phyloP scores from a whole-genome alignment of 2,888 invertebrate genomes.

The Plutella xylostella region DNA sequence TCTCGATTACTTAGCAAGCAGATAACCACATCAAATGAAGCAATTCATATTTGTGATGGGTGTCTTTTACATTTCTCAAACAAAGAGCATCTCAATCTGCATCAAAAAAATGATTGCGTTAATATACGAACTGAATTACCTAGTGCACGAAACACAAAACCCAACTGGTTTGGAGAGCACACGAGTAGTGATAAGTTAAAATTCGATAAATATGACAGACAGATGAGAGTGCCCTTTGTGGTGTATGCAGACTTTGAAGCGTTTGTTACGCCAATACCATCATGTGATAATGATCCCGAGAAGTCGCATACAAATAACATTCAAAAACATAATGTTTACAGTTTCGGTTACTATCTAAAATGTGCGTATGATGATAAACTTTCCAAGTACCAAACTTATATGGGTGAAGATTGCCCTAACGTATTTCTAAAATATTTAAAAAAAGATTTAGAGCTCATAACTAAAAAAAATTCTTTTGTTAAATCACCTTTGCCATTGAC shows the following conservation, averaged over 20 bases:
- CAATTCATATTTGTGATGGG: slow-evolving; percentile 16
- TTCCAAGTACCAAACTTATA: slow-evolving; percentile 22
- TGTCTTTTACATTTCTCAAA: slow-evolving; percentile 15
- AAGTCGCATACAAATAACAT: slow-evolving; percentile 19
- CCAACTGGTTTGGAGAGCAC: slow-evolving; percentile 3
- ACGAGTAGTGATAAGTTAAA: slow-evolving; percentile 12
- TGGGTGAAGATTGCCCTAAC: slow-evolving; percentile 20
- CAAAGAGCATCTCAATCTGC: slow-evolving; percentile 10
- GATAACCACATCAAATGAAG: slow-evolving; percentile 9
- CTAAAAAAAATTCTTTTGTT: slow-evolving; percentile 12
- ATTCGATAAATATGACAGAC: slow-evolving; percentile 16
- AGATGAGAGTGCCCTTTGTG: slow-evolving; percentile 19
- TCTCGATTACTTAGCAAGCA: slow-evolving; percentile 20
- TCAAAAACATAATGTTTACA: slow-evolving; percentile 22
- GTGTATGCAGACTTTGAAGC: slow-evolving; percentile 22
- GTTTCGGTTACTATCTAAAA: slow-evolving; percentile 26
- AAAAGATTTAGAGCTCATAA: slow-evolving; percentile 18
- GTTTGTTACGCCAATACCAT: slow-evolving; percentile 19
- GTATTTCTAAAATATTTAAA: slow-evolving; percentile 20
- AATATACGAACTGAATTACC: slow-evolving; percentile 17
- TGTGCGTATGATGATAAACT: slow-evolving; percentile 22
- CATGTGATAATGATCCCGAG: slow-evolving; percentile 17
- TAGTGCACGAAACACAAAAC: not conserved
- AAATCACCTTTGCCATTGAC: slow-evolving; percentile 11
- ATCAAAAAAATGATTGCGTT: slow-evolving; percentile 15